Conservation (phyloP, 37 sponge, comb jelly and placozoan species). For the Eunapius fragilis region DNA sequence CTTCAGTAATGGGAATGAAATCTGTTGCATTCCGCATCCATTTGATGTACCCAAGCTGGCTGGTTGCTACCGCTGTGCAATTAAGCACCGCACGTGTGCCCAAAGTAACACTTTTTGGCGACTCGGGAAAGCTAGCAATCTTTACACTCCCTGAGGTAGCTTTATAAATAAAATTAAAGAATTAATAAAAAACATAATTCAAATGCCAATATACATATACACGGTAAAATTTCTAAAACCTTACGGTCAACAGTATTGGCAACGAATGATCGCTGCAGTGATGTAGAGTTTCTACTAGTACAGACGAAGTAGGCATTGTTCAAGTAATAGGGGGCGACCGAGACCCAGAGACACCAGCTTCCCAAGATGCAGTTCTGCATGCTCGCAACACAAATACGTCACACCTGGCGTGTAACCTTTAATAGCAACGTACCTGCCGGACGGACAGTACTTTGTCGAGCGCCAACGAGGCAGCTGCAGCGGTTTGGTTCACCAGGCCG, state of each 20-base stretch:
- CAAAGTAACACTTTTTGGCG: not conserved
- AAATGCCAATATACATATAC: not conserved
- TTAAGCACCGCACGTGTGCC: not conserved
- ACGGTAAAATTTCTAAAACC: not conserved
- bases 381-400: not conserved
- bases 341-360: not conserved
- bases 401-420: not conserved
- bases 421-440: constrained; percentile 3
- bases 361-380: not conserved
- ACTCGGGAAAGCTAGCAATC: not conserved
- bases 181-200: too few relatives aligned
- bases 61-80: not conserved
- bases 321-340: not conserved
- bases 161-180: too few relatives aligned
- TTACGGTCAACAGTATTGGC: not conserved
- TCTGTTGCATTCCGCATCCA: not conserved
- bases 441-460: not conserved
- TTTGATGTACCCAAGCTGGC: not conserved
- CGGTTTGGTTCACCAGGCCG: not conserved
- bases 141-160: not conserved
- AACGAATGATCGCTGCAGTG: not conserved
- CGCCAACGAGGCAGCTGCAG: not conserved
- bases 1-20: not conserved
- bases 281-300: not conserved
- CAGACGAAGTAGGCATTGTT: constrained; percentile 12